phyloP scores from a whole-genome alignment of 2,113 vertebrate species.

The Heloderma charlesbogerti region DNA sequence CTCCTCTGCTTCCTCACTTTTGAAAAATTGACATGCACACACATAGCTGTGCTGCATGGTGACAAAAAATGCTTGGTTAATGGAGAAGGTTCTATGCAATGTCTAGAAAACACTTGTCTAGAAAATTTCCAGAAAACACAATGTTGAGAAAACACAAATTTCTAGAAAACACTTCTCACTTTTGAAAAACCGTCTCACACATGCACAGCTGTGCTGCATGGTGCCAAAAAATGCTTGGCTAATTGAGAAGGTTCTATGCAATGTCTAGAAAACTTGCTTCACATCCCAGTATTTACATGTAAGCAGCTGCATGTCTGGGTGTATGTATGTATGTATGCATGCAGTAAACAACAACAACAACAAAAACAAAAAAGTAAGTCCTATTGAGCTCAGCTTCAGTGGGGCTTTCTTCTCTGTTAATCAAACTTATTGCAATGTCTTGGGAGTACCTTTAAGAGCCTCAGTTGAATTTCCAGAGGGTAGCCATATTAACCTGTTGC shows the following conservation, averaged over 20 bases:
- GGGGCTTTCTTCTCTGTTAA: constrained; percentile 1
- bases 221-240: constrained; percentile 27
- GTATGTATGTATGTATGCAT: too few species aligned
- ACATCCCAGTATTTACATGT: constrained; percentile 32
- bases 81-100: constrained; percentile 38
- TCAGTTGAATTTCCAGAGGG: not conserved
- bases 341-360: too few species aligned
- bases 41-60: not conserved
- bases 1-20: constrained; percentile 76
- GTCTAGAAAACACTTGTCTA: constrained; percentile 7
- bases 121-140: too few species aligned
- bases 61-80: constrained; percentile 43
- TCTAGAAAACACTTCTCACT: too few species aligned
- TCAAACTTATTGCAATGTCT: constrained; percentile 23
- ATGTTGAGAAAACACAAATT: too few species aligned
- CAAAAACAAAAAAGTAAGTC: not conserved
- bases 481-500: too few species aligned
- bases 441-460: not conserved
- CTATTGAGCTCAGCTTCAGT: too few species aligned
- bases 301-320: too few species aligned
- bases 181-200: constrained; percentile 74
- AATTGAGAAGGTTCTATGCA: constrained; percentile 49
- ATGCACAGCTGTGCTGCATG: not conserved
- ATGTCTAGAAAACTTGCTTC: not conserved
- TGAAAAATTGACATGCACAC: too few species aligned